Conservation (phyloP, 2,113 vertebrate species). For the Nerophis ophidion region DNA sequence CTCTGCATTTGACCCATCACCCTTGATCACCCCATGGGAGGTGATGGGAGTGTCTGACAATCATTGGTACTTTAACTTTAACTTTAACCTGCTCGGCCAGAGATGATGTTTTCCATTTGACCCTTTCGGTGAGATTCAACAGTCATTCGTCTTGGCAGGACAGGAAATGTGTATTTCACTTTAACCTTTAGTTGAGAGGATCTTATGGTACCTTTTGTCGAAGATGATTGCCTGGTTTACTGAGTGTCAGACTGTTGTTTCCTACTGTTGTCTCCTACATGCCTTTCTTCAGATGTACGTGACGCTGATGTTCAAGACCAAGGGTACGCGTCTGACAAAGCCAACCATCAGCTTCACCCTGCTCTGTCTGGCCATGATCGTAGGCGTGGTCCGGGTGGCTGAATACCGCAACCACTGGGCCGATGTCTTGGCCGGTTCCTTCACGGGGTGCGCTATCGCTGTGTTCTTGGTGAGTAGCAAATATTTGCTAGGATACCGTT, state of each 20-base stretch:
- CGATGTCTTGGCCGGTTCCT: conserved; percentile 82
- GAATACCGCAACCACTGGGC: conserved; percentile 91
- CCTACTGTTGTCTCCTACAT: conserved; percentile 14
- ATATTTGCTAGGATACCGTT: background rate
- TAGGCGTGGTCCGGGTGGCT: conserved; percentile 81
- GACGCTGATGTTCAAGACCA: conserved; percentile 81
- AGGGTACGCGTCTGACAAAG: conserved; percentile 85
- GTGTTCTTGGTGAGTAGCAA: conserved; percentile 80
- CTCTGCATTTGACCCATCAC: no score
- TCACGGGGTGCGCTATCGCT: conserved; percentile 81
- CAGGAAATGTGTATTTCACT: background rate
- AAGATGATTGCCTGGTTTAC: background rate
- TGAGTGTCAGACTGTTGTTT: conserved; percentile 16
- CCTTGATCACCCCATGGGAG: no score
- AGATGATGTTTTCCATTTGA: conserved; percentile 2
- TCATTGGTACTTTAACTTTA: no score
- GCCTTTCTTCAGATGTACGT: conserved; percentile 81
- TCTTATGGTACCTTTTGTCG: background rate
- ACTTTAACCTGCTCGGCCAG: no score
- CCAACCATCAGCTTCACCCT: conserved; percentile 82
- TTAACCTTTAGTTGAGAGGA: background rate
- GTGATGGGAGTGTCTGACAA: no score
- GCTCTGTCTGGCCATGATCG: conserved; percentile 80
- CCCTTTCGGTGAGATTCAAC: conserved; percentile 4
- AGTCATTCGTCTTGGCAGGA: background rate